Conservation (phyloP, 2,113 vertebrate genomes). For the Phalacrocorax brasilianus region DNA sequence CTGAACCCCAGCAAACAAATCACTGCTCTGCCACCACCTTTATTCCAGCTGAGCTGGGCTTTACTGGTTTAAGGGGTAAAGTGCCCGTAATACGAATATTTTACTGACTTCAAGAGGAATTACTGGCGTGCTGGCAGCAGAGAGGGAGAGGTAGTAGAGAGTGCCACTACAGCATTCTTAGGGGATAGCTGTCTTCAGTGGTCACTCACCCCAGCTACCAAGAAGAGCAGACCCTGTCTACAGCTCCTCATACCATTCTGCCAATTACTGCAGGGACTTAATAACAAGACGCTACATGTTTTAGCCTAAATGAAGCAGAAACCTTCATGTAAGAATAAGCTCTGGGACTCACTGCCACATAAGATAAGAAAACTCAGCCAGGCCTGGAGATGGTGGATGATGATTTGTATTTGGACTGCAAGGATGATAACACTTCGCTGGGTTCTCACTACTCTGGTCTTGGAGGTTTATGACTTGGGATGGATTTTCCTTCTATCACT, state of each 20-base stretch:
- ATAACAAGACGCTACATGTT: background rate
- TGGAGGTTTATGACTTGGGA: background rate
- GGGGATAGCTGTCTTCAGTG: background rate
- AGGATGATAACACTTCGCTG: background rate
- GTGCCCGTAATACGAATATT: fast-evolving
- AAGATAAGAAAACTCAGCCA: background rate
- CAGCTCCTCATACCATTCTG: background rate
- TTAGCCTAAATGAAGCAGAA: background rate
- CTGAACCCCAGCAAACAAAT: background rate
- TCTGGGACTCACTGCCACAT: background rate
- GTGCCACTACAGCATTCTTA: background rate
- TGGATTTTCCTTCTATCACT: background rate
- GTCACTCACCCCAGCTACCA: background rate
- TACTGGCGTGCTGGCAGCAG: background rate
- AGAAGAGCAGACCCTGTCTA: background rate
- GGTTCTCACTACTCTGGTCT: background rate
- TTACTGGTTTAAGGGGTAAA: no score
- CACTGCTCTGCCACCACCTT: background rate
- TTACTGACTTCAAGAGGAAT: background rate
- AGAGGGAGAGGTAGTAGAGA: background rate
- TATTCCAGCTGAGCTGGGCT: background rate
- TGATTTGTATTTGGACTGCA: background rate
- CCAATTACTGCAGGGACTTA: background rate
- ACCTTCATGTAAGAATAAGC: background rate
- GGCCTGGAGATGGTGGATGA: background rate